phyloP scores from a whole-genome alignment of 2,797 vertebrate species.

The Morelia viridis region DNA sequence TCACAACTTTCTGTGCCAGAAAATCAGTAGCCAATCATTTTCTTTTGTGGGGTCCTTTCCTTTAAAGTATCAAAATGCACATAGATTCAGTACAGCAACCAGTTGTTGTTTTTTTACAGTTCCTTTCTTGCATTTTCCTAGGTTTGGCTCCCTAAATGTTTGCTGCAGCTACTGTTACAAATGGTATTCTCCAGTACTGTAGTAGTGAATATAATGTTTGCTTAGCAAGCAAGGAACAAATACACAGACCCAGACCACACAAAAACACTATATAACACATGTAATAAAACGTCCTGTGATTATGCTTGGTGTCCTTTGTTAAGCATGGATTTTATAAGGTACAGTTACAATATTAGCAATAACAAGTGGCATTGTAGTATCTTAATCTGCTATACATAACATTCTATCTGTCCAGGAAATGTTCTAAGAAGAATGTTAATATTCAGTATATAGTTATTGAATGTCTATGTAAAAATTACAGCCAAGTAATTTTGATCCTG shows the following conservation, averaged over 20 bases:
- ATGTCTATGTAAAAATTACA: not conserved
- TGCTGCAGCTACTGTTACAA: not conserved
- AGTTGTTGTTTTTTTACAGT: not conserved
- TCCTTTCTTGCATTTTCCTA: not conserved
- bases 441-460: not conserved
- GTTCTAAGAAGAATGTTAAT: not conserved
- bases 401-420: not conserved
- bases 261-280: not conserved
- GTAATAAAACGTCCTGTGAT: not conserved
- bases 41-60: not conserved
- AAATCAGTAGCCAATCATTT: not conserved
- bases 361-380: not conserved
- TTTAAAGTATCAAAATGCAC: not conserved
- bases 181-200: not conserved
- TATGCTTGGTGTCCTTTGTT: not conserved
- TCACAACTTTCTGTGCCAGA: not conserved
- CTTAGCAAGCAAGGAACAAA: not conserved
- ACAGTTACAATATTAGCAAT: not conserved
- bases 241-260: not conserved
- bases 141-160: not conserved
- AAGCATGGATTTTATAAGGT: not conserved
- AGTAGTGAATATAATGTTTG: not conserved
- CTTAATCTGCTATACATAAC: not conserved
- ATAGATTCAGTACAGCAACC: not conserved
- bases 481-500: not conserved